phyloP scores from a whole-genome alignment of 2,888 invertebrate species.

The Tipula unca region DNA sequence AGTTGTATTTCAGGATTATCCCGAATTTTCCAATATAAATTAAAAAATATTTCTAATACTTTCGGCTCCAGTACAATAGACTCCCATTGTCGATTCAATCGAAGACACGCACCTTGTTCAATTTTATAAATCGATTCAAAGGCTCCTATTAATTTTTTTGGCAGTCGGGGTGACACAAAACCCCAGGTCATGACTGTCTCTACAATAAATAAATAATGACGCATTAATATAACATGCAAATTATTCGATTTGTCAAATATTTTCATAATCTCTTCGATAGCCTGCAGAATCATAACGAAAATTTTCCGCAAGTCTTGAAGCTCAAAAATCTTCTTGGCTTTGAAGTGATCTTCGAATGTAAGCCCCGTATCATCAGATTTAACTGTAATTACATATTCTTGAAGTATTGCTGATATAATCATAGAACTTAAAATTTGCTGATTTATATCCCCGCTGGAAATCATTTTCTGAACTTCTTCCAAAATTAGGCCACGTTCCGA shows the following conservation, averaged over 20 bases:
- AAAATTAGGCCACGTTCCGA: conserved; percentile 58
- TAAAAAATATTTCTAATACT: conserved; percentile 69
- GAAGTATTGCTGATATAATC: conserved; percentile 72
- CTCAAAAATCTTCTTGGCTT: conserved; percentile 79
- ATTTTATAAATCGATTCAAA: conserved; percentile 61
- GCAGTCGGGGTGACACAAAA: conserved; percentile 59
- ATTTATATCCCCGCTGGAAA: conserved; percentile 66
- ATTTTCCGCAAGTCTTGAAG: conserved; percentile 68
- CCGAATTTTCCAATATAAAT: conserved; percentile 73
- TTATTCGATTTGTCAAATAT: conserved; percentile 44
- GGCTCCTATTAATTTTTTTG: conserved; percentile 60
- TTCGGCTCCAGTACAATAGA: conserved; percentile 67
- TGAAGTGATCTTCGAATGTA: conserved; percentile 80
- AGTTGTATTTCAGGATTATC: conserved; percentile 64
- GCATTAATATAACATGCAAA: conserved; percentile 43
- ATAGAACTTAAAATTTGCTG: conserved; percentile 78
- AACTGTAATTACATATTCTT: conserved; percentile 79
- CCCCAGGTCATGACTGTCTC: conserved; percentile 77
- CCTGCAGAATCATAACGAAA: conserved; percentile 51
- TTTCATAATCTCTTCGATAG: conserved; percentile 22
- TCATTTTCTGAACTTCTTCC: conserved; percentile 66
- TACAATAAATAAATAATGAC: conserved; percentile 64
- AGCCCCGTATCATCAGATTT: conserved; percentile 81
- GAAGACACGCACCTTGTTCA: conserved; percentile 54
- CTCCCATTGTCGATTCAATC: conserved; percentile 55